These are phyloP conservation scores for Eupithecia vulgata DNA, from an alignment of 2,888 invertebrate species.

Conservation along the genomic window DNA sequence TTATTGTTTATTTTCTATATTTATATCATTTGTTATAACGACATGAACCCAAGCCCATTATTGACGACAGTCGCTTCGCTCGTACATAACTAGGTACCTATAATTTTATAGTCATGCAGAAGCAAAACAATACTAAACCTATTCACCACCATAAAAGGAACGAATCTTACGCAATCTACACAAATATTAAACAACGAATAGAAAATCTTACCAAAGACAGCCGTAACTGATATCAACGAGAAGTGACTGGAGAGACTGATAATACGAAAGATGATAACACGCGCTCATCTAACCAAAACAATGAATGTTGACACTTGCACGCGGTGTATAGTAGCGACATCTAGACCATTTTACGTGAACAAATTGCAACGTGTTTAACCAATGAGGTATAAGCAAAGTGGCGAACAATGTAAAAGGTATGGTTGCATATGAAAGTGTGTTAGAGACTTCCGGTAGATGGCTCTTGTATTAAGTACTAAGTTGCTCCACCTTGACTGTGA, in stretches of 20 bases:
- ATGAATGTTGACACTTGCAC: not conserved
- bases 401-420: not conserved
- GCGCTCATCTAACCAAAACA: constrained; percentile 23
- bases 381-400: not conserved
- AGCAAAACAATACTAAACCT: not conserved
- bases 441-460: constrained; percentile 1
- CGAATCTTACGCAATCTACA: constrained; percentile 14
- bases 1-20: no score
- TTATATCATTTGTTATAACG: not conserved
- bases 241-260: constrained; percentile 20
- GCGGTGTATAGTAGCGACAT: constrained; percentile 27
- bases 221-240: constrained; percentile 20
- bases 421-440: not conserved
- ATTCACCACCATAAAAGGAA: constrained; percentile 2
- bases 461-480: not conserved
- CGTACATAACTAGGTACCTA: not conserved
- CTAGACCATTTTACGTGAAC: constrained; percentile 20
- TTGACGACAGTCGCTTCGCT: not conserved
- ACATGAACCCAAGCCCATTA: not conserved
- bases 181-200: constrained; percentile 12
- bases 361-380: not conserved
- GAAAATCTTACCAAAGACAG: constrained; percentile 23
- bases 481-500: not conserved
- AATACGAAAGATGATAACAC: constrained; percentile 26
- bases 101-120: not conserved